Evolutionary conservation across 2,888 invertebrate genomes (phyloP), one percentile per base, ranked within the genome.

Genomic region (Nemoura dubitans): DNA sequence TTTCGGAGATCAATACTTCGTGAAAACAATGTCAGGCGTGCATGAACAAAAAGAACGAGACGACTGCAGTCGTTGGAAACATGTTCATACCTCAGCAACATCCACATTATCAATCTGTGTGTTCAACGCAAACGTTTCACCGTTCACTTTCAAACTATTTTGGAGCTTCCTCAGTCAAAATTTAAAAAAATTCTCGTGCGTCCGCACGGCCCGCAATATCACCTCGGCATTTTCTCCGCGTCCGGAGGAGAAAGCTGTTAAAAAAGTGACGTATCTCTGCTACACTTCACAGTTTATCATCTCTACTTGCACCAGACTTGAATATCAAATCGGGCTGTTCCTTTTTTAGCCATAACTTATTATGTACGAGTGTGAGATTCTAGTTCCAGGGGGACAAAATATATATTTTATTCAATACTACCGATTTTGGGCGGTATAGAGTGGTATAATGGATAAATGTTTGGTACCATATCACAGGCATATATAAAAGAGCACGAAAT

Each of bases 281-380:
- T 59, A 59, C 59, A 59, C 59, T 59, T 59, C 59, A 59, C 59
- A 59, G 59, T 59, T 59, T 59, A 59, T 59, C 59, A 59, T 59
- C 59, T 59, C 59, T 21, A 59, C 59, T 59, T 59, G 59, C 59
- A 59, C 59, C 14, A 59, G 59, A 59, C 59, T 21, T 59, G 59
- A 59, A 59, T 59, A 7, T 59, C 59, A 59, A 59, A 59, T 59
- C 59, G 2, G 59, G 59, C 3, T 59, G 59, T 59, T 59, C 59
- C 21, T 59, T 59, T 59, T 59, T 59, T 59, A 36, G 16, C 59
- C 59, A 59, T 59, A 59, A 59, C 59, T 59, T 59, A 21, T 59
- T 59, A 59, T 59, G 59, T 59, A 59, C 59, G 59, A 21, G 59
- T 59, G 59, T 59, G 59, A 59, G 59, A 59, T 59, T 59, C 6